Evolutionary conservation across 2,888 invertebrate species (phyloP).

Genomic region (Eupithecia tripunctaria): DNA sequence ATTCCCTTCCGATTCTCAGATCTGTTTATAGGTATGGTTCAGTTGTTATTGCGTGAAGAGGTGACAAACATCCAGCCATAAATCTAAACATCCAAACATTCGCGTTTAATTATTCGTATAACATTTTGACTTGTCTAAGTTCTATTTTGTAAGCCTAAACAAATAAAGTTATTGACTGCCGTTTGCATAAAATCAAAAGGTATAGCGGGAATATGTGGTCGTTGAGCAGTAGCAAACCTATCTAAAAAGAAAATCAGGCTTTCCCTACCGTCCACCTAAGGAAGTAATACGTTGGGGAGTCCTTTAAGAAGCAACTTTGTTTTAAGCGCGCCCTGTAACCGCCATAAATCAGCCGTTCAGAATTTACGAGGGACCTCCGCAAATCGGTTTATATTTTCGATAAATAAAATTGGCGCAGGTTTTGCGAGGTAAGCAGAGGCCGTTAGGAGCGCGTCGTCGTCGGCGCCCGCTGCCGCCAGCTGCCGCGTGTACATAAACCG

Average conservation of each 20-base stretch:
- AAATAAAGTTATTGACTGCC: background rate
- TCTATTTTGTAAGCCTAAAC: no score
- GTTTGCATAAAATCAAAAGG: background rate
- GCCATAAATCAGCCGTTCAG: slow-evolving; percentile 81
- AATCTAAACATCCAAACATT: no score
- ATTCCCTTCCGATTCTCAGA: no score
- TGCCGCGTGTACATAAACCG: slow-evolving; percentile 82
- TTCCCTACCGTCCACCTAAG: slow-evolving; percentile 51
- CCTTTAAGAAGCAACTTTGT: slow-evolving; percentile 78
- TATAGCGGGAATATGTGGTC: slow-evolving; percentile 29
- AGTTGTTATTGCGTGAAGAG: no score
- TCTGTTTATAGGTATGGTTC: no score
- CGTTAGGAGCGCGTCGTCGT: slow-evolving; percentile 81
- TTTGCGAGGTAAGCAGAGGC: slow-evolving; percentile 84
- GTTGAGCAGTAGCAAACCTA: slow-evolving; percentile 42
- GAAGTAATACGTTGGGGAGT: slow-evolving; percentile 64
- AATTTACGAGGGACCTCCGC: slow-evolving; percentile 82
- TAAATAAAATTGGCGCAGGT: slow-evolving; percentile 85
- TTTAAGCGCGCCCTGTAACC: slow-evolving; percentile 79
- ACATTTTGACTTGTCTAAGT: no score
- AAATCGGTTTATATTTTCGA: slow-evolving; percentile 85
- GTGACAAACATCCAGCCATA: no score
- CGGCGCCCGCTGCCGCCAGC: slow-evolving; percentile 61
- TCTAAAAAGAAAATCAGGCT: slow-evolving; percentile 43
- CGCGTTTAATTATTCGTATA: no score